phyloP scores from a whole-genome alignment of 2,888 invertebrate species.

The Eupelmus urozonus region DNA sequence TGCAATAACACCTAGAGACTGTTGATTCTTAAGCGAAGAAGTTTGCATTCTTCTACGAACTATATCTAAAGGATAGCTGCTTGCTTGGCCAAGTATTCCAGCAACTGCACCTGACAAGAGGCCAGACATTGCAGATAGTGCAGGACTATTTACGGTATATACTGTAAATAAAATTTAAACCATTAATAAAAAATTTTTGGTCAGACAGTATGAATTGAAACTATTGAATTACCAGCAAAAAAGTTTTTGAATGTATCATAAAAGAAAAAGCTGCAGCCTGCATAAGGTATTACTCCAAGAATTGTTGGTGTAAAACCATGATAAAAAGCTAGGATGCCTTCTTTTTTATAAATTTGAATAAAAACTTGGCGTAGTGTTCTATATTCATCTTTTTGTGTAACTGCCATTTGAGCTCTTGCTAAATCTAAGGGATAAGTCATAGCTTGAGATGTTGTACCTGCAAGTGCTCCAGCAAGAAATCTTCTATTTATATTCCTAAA shows the following conservation, averaged over 20 bases:
- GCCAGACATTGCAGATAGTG: slow-evolving; percentile 80
- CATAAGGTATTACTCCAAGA: slow-evolving; percentile 96
- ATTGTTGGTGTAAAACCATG: slow-evolving; percentile 94
- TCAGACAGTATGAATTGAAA: not conserved
- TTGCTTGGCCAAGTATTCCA: slow-evolving; percentile 95
- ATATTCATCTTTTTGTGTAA: slow-evolving; percentile 89
- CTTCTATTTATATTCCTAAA: slow-evolving; percentile 76
- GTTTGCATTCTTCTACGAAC: slow-evolving; percentile 87
- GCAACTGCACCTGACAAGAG: slow-evolving; percentile 93
- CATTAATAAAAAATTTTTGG: not conserved
- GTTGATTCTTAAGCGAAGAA: slow-evolving; percentile 79
- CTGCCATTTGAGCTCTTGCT: slow-evolving; percentile 98
- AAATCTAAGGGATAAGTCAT: slow-evolving; percentile 97
- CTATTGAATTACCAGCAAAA: slow-evolving; percentile 82
- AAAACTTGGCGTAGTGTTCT: slow-evolving; percentile 82
- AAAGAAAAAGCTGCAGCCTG: slow-evolving; percentile 97
- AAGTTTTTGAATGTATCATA: slow-evolving; percentile 95
- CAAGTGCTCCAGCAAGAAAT: slow-evolving; percentile 94
- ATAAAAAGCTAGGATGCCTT: slow-evolving; percentile 89
- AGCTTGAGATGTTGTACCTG: slow-evolving; percentile 96
- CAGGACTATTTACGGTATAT: slow-evolving; percentile 71
- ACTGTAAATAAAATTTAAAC: slow-evolving; percentile 64
- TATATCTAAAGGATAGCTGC: slow-evolving; percentile 98
- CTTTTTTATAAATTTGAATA: slow-evolving; percentile 84
- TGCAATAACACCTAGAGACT: slow-evolving; percentile 80